Conservation (phyloP, 2,888 invertebrate species). For the Pseudococcus jackbeardsleyi region DNA sequence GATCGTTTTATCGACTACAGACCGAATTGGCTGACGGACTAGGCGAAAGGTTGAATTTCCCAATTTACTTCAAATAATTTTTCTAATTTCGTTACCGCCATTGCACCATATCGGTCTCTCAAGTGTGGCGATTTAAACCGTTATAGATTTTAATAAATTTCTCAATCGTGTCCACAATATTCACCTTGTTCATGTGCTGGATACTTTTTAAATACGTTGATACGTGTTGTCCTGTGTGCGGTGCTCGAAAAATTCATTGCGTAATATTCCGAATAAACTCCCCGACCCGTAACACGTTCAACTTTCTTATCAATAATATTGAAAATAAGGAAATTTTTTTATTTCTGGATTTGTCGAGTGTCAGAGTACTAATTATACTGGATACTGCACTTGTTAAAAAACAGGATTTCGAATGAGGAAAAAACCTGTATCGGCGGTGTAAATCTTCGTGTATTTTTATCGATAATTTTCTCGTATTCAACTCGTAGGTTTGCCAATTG, state of each 20-base stretch:
- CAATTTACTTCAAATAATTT: neutral
- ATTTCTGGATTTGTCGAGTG: neutral
- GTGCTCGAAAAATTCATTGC: neutral
- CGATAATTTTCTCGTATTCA: too few relatives aligned
- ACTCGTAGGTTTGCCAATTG: too few relatives aligned
- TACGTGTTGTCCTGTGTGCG: too few relatives aligned
- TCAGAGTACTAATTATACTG: neutral
- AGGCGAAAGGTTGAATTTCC: neutral
- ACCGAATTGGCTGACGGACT: neutral
- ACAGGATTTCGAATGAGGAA: neutral
- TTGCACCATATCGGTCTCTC: neutral
- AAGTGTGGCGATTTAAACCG: constrained; percentile 1
- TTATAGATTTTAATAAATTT: constrained; percentile 17
- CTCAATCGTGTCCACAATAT: constrained; percentile 2
- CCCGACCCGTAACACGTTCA: neutral
- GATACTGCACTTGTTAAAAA: neutral
- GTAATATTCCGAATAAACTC: neutral
- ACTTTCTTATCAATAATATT: neutral
- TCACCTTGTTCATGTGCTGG: neutral
- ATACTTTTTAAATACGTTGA: neutral
- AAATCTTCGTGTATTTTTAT: neutral
- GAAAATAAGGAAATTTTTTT: neutral
- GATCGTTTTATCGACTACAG: neutral
- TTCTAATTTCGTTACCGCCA: neutral
- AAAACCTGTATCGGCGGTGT: neutral